Evolutionary conservation across 1,140 invertebrate genomes (phyloP), one percentile per base, ranked within the genome.

Genomic region (Xylocopa sonorina): DNA sequence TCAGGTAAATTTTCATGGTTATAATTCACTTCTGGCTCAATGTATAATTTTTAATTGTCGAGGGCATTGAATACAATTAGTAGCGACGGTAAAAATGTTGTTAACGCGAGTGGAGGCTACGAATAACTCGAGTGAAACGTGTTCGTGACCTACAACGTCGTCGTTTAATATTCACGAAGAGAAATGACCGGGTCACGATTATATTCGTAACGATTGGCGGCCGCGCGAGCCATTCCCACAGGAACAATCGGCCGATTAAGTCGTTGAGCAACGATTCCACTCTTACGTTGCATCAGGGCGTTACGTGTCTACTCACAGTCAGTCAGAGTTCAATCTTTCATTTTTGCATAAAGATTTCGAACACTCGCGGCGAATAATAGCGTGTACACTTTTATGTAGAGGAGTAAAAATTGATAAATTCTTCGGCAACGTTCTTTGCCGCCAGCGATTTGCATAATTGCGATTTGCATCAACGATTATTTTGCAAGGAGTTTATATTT

Each of bases 171-270:
- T 69, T 34, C 63, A 50, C 5, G 16, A 51, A 24, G 32, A 60
- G 43, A 58, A 71, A 78, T 71, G 34, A n/a, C 53, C 34, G 57
- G 55, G 67, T 78, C 66, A 62, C 55, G 75, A 71, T 68, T 55
- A 67, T 76, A 46, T 53, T 57, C 38, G 27, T n/a, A 73, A 38
- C 73, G 63, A 74, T 67, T 76, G 43, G 63, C 12, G 50, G 27
- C 21, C n/a, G 29, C 27, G 5, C 73, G 10, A n/a, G 14, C 24
- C 27, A 60, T 60, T 78, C 75, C 55, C 75, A 62, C 62, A 50
- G 57, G 75, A 78, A 78, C 75, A 78, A 78, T 78, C 66, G 75
- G 60, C 41, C 66, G 75, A 78, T 78, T 71, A 78, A 43, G 43
- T 69, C 24, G 66, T 78, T 78, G 75, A n/a, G 75, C 24, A 78